phyloP scores from a whole-genome alignment of 2,888 invertebrate genomes.

The Mythimna loreyi region DNA sequence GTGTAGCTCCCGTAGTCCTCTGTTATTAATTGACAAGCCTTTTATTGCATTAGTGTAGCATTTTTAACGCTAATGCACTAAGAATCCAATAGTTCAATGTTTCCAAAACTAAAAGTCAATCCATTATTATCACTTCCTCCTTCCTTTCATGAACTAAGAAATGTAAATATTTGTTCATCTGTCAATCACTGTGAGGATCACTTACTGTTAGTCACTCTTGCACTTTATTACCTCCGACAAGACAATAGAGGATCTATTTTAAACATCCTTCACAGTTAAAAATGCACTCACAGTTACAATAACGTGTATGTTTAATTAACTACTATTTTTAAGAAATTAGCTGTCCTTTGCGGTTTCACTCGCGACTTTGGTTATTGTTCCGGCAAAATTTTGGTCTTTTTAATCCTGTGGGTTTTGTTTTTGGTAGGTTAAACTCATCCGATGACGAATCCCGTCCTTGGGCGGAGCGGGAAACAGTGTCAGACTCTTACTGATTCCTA shows the following conservation, averaged over 20 bases:
- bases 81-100: not conserved
- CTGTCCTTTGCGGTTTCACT: no score
- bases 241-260: constrained; percentile 16
- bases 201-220: not conserved
- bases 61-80: not conserved
- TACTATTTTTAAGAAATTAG: no score
- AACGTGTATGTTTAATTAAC: not conserved
- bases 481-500: no score
- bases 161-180: constrained; percentile 33
- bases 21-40: no score
- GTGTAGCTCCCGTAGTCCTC: no score
- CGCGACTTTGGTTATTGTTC: no score
- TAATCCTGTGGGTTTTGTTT: no score
- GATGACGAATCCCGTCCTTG: no score
- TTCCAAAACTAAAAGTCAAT: not conserved
- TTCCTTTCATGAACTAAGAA: constrained; percentile 14
- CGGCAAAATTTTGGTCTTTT: no score
- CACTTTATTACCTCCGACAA: constrained; percentile 2
- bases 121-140: not conserved
- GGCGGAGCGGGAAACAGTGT: no score
- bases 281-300: not conserved
- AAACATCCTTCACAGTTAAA: not conserved
- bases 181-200: constrained; percentile 21
- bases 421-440: no score
- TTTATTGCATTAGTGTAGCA: no score